phyloP scores from a whole-genome alignment of 2,113 vertebrate species.

The Dryoscopus gambensis region DNA sequence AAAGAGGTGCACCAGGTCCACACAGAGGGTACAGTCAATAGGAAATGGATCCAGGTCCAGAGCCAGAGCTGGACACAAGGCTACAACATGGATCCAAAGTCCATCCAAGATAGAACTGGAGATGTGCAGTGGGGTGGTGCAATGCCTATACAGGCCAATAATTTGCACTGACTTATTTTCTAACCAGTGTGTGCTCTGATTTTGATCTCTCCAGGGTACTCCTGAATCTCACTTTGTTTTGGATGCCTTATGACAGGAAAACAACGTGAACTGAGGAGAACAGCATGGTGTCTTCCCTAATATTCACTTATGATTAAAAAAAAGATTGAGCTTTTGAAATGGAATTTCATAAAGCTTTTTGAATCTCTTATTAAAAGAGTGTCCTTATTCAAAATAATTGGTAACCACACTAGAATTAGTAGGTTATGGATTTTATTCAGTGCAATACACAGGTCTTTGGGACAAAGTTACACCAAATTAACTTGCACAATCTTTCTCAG shows the following conservation, averaged over 20 bases:
- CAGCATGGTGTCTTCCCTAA: background rate
- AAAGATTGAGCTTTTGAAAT: background rate
- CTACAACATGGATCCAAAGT: background rate
- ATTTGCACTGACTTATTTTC: background rate
- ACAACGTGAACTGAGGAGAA: background rate
- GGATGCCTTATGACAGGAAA: background rate
- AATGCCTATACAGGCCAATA: background rate
- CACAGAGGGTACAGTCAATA: background rate
- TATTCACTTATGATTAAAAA: background rate
- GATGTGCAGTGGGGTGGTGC: fast-evolving
- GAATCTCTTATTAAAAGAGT: background rate
- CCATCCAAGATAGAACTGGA: background rate
- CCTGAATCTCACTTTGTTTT: background rate
- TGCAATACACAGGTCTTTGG: background rate
- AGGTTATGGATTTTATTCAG: background rate
- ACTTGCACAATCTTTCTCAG: background rate
- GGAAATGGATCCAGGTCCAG: background rate
- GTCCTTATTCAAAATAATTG: background rate
- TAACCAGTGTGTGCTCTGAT: background rate
- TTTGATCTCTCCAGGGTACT: background rate
- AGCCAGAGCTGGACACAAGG: background rate
- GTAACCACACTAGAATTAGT: background rate
- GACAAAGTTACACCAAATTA: too few relatives aligned
- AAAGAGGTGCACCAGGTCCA: background rate
- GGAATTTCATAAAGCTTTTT: background rate